phyloP scores from a whole-genome alignment of 2,888 invertebrate genomes.

The Apotomis turbidana region DNA sequence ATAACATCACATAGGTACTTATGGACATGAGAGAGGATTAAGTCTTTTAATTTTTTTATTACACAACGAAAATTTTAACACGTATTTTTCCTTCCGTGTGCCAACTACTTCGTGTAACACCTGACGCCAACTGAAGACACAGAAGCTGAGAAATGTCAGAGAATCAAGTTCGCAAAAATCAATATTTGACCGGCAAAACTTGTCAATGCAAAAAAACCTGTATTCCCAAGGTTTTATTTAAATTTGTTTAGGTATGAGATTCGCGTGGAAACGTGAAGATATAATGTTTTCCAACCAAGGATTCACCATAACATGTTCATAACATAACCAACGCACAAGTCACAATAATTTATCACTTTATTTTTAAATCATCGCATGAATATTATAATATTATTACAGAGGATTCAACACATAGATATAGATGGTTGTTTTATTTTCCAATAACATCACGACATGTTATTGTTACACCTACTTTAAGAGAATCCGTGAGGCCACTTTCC shows the following conservation, averaged over 20 bases:
- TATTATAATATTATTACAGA: too few relatives aligned
- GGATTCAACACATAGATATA: too few relatives aligned
- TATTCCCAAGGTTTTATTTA: conserved; percentile 22
- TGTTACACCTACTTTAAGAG: not conserved
- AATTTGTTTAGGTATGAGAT: conserved; percentile 15
- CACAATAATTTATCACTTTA: too few relatives aligned
- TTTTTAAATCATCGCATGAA: too few relatives aligned
- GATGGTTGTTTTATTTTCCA: too few relatives aligned
- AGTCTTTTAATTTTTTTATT: too few relatives aligned
- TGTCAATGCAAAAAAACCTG: conserved; percentile 23
- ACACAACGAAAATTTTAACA: not conserved
- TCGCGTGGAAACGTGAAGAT: not conserved
- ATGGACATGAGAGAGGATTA: too few relatives aligned
- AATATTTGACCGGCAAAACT: conserved; percentile 21
- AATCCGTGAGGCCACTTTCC: not conserved
- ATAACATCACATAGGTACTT: too few relatives aligned
- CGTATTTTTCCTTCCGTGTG: not conserved
- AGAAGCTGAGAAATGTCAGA: conserved; percentile 1
- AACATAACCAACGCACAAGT: too few relatives aligned
- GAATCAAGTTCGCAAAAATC: not conserved
- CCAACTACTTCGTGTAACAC: not conserved
- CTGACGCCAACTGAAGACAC: not conserved
- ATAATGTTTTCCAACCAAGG: too few relatives aligned
- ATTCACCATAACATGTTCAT: too few relatives aligned
- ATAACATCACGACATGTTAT: too few relatives aligned